Evolutionary conservation across 2,888 invertebrate genomes (phyloP), one percentile per base, ranked within the genome.

Genomic region (Nipponacmea schrenckii): DNA sequence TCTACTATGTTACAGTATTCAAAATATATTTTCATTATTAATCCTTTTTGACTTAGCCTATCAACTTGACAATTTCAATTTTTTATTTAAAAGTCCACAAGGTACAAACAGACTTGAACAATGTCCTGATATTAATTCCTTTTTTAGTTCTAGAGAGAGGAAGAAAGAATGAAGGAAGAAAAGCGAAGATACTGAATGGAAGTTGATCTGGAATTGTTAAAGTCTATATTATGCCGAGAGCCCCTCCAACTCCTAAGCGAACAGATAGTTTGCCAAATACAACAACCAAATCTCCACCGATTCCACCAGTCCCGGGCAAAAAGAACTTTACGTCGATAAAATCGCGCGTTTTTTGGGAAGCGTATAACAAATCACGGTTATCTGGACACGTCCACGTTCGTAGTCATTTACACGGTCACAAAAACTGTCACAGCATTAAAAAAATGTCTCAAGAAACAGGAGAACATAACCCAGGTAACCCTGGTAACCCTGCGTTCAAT

Each of bases 211-310:
- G 10, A 10, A 5, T 39, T 39, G 39, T 39, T 8, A 39, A 39
- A 39, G 39, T 10, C 39, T 39, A 39, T n/a, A n/a, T 70, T 70
- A 79, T 79, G 79, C 74, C 77, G 67, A 73, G 71, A 46, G 72
- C 69, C 31, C 79, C 79, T 31, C 72, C 76, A 62, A 70, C 74
- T 44, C 77, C 79, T 45, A 67, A 71, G 63, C 71, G 79, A 64
- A 75, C 71, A 62, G 79, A 79, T 68, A 79, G 79, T 67, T 67
- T 79, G 20, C 75, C 71, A 31, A 62, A 26, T 50, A 48, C 63
- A 56, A n/a, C 73, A 70, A n/a, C 63, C 14, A 70, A 68, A 65
- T 65, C 73, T 8, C 77, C 75, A 8, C 77, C 70, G 0, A 39
- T 66, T 64, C 77, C 75, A 4, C 67, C 56, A 56, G 24, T 24